Evolutionary conservation across 2,888 invertebrate species (phyloP).

Genomic region (Drosophila nr. fundita): DNA sequence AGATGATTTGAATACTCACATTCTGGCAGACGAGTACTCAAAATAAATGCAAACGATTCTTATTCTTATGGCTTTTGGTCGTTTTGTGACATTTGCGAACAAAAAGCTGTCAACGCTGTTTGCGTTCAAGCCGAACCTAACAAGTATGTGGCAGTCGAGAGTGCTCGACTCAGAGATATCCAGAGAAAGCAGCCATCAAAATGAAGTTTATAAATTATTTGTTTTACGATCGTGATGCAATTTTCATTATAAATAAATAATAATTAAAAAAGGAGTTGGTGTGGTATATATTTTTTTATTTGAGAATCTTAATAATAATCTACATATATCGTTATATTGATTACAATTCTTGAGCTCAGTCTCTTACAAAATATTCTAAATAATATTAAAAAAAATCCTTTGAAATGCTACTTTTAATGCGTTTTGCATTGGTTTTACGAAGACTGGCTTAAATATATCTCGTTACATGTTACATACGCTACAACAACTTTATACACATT

Average conservation of each 20-base stretch:
- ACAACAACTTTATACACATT: rapidly evolving
- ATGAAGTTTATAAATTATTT: neutral
- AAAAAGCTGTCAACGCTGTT: conserved; percentile 71
- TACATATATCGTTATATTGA: neutral
- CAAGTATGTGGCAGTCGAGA: neutral
- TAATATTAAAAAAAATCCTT: neutral
- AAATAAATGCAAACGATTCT: conserved; percentile 59
- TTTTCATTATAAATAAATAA: neutral
- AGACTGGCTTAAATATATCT: rapidly evolving
- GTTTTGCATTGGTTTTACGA: rapidly evolving
- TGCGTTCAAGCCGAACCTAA: conserved; percentile 26
- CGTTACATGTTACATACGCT: neutral
- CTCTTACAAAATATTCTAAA: neutral
- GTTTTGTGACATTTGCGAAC: conserved; percentile 56
- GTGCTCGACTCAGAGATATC: neutral
- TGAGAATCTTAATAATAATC: neutral
- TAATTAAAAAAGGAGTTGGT: neutral
- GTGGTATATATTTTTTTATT: neutral
- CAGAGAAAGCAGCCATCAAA: neutral
- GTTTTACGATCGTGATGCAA: neutral
- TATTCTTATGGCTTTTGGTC: conserved; percentile 56
- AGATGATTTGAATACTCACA: conserved; percentile 60
- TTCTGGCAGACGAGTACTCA: conserved; percentile 34
- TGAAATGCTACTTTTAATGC: neutral
- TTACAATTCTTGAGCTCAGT: no score